These are phyloP conservation scores for Uropsilus gracilis DNA, from an alignment of 2,113 vertebrate genomes.

Conservation along the genomic window DNA sequence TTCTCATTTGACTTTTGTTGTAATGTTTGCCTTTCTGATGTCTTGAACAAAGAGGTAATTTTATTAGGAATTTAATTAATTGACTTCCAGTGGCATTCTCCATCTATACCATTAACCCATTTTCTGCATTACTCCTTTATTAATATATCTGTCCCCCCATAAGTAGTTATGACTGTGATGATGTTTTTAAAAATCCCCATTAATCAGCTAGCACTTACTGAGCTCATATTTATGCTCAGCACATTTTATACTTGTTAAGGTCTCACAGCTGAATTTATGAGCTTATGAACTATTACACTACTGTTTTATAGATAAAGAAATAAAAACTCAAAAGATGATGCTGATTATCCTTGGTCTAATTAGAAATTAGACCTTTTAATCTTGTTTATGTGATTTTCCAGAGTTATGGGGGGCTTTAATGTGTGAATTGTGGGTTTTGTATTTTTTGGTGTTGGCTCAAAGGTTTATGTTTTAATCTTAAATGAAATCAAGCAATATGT, in stretches of 20 bases:
- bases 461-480: slow-evolving; percentile 9
- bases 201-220: background rate
- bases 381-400: background rate
- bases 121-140: background rate
- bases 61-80: background rate
- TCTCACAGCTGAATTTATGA: background rate
- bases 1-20: slow-evolving; percentile 1
- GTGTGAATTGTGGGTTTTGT: background rate
- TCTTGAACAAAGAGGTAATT: background rate
- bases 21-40: background rate
- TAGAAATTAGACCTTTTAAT: background rate
- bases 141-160: background rate
- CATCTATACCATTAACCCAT: background rate
- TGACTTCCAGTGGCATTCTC: background rate
- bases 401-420: background rate
- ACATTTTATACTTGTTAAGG: background rate
- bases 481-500: background rate
- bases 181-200: background rate
- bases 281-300: background rate
- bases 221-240: background rate
- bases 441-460: background rate
- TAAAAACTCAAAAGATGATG: background rate
- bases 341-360: background rate
- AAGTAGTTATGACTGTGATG: background rate
- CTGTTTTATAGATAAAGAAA: background rate